Evolutionary conservation across 1,140 invertebrate genomes (phyloP).

Genomic region (Saccostrea cuccullata): DNA sequence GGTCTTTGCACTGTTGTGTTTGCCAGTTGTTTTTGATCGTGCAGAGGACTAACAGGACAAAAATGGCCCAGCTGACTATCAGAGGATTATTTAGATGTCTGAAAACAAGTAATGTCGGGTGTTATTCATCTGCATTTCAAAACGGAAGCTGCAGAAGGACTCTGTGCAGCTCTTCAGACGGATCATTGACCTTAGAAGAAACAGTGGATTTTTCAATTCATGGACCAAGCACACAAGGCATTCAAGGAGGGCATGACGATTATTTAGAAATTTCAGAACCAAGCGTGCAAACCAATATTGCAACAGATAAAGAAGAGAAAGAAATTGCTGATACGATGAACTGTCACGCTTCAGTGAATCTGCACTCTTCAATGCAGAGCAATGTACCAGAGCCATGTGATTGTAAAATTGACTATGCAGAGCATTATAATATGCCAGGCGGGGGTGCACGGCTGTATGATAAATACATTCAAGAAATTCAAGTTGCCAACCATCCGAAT

Average conservation of each 20-base stretch:
- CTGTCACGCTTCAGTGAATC: conserved; percentile 78
- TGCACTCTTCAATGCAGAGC: conserved; percentile 86
- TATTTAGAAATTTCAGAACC: conserved; percentile 1
- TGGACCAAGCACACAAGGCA: conserved; percentile 57
- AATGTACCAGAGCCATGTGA: conserved; percentile 84
- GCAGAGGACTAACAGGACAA: background rate
- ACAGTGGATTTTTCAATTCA: conserved; percentile 56
- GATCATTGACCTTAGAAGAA: background rate
- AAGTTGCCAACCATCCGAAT: conserved; percentile 75
- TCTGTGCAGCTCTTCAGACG: background rate
- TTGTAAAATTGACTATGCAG: conserved; percentile 80
- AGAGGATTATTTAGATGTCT: background rate
- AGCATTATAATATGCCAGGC: conserved; percentile 85
- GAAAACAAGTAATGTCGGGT: background rate
- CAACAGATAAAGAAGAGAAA: conserved; percentile 11
- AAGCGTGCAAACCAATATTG: background rate
- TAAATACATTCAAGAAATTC: conserved; percentile 86
- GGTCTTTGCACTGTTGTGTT: background rate
- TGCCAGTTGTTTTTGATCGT: background rate
- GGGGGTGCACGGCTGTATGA: conserved; percentile 79
- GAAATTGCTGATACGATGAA: conserved; percentile 40
- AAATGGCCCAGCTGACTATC: background rate
- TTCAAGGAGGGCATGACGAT: conserved; percentile 53
- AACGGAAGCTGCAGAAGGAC: background rate
- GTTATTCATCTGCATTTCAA: background rate